A percentile compares a stretch with the other conserved stretches of the same genome.
Evolutionary conservation across 2,113 vertebrate species (phyloP).

Genomic region (Ageneiosus marmoratus): DNA sequence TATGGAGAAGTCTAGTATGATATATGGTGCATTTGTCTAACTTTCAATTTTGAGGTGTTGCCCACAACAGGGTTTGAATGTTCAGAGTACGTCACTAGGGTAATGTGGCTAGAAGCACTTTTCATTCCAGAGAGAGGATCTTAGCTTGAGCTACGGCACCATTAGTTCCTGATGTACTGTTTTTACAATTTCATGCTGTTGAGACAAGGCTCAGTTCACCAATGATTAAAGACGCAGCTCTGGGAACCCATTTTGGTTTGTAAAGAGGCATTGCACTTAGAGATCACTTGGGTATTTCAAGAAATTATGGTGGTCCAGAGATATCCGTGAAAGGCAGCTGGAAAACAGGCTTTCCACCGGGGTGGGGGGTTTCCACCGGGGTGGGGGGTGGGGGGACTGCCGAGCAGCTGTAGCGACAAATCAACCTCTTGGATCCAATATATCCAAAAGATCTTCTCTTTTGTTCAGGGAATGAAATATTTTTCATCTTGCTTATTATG

Average conservation of each 20-base stretch:
- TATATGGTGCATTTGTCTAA: not conserved
- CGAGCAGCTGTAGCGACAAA: not conserved
- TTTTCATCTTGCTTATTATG: constrained; percentile 1
- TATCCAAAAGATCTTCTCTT: not conserved
- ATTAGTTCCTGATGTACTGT: not conserved
- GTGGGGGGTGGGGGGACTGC: not conserved
- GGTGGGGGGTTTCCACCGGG: too few relatives aligned
- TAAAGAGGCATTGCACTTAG: constrained; percentile 1
- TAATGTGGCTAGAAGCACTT: not conserved
- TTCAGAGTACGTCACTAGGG: constrained; percentile 1
- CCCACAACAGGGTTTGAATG: not conserved
- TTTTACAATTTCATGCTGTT: not conserved
- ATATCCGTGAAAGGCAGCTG: not conserved
- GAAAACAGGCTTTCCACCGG: not conserved
- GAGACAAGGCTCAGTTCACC: constrained; percentile 10
- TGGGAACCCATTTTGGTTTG: constrained; percentile 14
- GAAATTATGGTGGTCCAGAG: constrained; percentile 2
- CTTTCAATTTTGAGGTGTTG: not conserved
- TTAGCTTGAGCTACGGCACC: not conserved
- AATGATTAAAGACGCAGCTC: constrained; percentile 23
- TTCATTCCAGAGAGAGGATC: not conserved
- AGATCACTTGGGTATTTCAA: not conserved
- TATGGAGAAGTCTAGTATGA: not conserved
- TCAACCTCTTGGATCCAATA: not conserved
- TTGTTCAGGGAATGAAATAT: constrained; percentile 17